A percentile compares a stretch with the other conserved stretches of the same genome.
These are phyloP conservation scores for Choristoneura fumiferana DNA, from an alignment of 1,140 invertebrate species.

Conservation along the genomic window DNA sequence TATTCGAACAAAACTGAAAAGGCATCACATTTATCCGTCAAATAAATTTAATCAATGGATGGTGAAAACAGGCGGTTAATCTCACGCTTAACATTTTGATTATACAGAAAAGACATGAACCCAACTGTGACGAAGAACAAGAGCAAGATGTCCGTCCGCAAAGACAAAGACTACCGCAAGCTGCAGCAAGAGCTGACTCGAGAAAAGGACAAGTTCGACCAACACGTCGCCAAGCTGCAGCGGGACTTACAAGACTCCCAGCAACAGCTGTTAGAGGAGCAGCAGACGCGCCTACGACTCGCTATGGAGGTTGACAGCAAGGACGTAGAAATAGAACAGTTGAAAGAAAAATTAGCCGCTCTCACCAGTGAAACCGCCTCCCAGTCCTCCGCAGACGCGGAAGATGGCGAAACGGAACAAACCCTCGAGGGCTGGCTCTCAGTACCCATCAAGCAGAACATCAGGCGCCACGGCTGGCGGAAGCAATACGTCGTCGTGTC, in stretches of 20 bases:
- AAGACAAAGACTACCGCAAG: constrained; percentile 97
- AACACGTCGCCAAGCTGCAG: constrained; percentile 89
- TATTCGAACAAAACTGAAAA: too few relatives aligned
- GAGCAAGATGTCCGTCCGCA: constrained; percentile 88
- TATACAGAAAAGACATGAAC: constrained; percentile 89
- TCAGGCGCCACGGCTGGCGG: constrained; percentile 96
- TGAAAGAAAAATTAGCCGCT: constrained; percentile 89
- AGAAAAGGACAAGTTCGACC: constrained; percentile 95
- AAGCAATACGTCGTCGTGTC: constrained; percentile 98
- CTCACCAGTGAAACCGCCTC: constrained; percentile 93
- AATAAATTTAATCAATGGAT: too few relatives aligned
- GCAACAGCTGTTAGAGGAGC: constrained; percentile 83
- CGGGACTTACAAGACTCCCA: constrained; percentile 93
- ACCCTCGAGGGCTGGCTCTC: constrained; percentile 97
- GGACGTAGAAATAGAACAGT: constrained; percentile 96
- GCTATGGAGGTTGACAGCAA: constrained; percentile 98
- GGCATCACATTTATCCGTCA: too few relatives aligned
- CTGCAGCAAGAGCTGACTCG: constrained; percentile 97
- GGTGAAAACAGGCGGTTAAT: too few relatives aligned
- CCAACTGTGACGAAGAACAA: constrained; percentile 86
- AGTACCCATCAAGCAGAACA: constrained; percentile 97
- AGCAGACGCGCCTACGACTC: constrained; percentile 85
- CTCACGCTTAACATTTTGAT: too few relatives aligned
- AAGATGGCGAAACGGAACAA: constrained; percentile 88
- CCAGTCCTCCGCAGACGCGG: constrained; percentile 92